Evolutionary conservation across 2,113 vertebrate species (phyloP).

Genomic region (Carettochelys insculpta): DNA sequence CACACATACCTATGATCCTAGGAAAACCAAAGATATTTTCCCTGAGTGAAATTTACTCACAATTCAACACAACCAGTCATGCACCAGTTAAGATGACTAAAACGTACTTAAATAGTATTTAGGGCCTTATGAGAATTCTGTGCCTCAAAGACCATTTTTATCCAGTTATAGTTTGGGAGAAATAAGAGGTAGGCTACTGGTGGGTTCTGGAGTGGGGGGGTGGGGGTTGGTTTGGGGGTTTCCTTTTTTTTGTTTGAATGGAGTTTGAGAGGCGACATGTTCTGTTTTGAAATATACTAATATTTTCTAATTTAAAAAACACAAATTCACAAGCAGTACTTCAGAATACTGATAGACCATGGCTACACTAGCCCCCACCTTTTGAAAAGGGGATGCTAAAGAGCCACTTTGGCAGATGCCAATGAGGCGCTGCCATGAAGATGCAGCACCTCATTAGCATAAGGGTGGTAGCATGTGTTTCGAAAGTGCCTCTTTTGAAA

Average conservation of each 20-base stretch:
- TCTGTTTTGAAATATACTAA: neutral
- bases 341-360: neutral
- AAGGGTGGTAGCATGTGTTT: too few species aligned
- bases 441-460: too few species aligned
- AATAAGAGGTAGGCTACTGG: neutral
- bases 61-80: neutral
- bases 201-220: neutral
- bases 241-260: neutral
- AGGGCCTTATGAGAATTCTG: neutral
- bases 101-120: neutral
- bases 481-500: too few species aligned
- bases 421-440: too few species aligned
- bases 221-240: too few species aligned
- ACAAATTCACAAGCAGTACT: neutral
- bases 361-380: too few species aligned
- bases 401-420: too few species aligned
- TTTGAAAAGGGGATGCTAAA: too few species aligned
- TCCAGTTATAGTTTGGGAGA: neutral
- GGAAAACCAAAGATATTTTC: neutral
- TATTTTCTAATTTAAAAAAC: neutral
- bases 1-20: neutral
- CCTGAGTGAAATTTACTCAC: neutral
- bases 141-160: neutral
- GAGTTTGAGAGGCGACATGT: neutral
- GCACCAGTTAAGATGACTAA: neutral